These are phyloP conservation scores for Takifugu bimaculatus DNA, from an alignment of 2,113 vertebrate species.

Conservation along the genomic window DNA sequence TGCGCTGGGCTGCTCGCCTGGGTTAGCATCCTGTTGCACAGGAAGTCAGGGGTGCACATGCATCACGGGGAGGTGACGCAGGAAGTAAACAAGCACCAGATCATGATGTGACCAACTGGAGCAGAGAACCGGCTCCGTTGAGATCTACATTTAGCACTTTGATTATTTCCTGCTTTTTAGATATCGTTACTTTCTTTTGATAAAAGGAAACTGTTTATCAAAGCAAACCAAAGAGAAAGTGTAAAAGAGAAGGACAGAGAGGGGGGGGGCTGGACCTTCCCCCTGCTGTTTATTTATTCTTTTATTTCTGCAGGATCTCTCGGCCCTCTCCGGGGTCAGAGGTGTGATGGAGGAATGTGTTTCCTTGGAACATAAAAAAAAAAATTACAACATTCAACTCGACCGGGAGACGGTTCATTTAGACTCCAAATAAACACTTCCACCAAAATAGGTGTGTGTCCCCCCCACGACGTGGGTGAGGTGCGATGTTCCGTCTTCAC, in stretches of 20 bases:
- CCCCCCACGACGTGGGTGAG: background rate
- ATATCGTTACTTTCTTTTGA: too few relatives aligned
- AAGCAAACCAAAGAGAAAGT: background rate
- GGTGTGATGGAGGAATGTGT: constrained; percentile 63
- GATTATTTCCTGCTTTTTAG: too few relatives aligned
- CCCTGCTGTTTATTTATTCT: constrained; percentile 57
- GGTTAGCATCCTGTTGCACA: constrained; percentile 57
- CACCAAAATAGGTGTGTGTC: background rate
- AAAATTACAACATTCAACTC: constrained; percentile 35
- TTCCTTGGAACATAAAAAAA: constrained; percentile 54
- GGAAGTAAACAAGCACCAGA: constrained; percentile 56
- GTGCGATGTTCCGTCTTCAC: background rate
- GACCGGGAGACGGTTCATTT: constrained; percentile 23
- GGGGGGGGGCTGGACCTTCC: constrained; percentile 40
- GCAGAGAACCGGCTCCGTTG: background rate
- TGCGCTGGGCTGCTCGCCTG: constrained; percentile 33
- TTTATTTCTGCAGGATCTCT: constrained; percentile 60
- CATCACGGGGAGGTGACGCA: constrained; percentile 49
- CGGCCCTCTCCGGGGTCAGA: constrained; percentile 57
- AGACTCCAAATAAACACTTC: constrained; percentile 2
- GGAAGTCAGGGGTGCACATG: constrained; percentile 57
- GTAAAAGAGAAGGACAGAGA: background rate
- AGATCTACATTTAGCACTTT: too few relatives aligned
- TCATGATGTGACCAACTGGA: background rate
- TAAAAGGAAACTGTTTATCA: background rate